These are phyloP conservation scores for Orthonevra nobilis DNA, from an alignment of 2,888 invertebrate species.

Conservation along the genomic window DNA sequence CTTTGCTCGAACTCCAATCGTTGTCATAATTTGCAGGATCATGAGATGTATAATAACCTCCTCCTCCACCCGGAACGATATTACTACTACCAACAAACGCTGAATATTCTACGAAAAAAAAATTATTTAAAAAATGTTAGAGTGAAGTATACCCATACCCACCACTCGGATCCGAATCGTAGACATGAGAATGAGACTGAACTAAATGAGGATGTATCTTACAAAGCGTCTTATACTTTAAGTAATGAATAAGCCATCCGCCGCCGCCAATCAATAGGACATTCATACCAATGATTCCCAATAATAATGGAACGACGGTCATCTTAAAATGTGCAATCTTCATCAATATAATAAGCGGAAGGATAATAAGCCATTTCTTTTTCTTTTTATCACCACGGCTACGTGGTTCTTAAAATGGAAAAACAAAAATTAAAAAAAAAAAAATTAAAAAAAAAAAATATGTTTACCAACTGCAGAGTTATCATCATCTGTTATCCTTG, in stretches of 20 bases:
- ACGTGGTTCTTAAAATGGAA: constrained; percentile 72
- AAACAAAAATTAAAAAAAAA: background rate
- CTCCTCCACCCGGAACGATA: too few species aligned
- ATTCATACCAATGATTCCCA: constrained; percentile 77
- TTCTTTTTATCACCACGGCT: constrained; percentile 74
- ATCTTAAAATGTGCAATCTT: constrained; percentile 79
- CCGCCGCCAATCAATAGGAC: constrained; percentile 76
- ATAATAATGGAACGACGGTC: constrained; percentile 75
- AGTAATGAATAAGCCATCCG: constrained; percentile 78
- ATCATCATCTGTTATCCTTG: constrained; percentile 71
- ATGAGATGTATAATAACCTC: constrained; percentile 73
- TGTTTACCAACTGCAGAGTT: constrained; percentile 74
- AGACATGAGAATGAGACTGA: constrained; percentile 78
- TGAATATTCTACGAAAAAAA: constrained; percentile 77
- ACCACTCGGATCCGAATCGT: constrained; percentile 77
- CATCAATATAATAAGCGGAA: constrained; percentile 78
- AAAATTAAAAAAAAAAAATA: background rate
- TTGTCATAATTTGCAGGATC: constrained; percentile 74
- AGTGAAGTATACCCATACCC: too few species aligned
- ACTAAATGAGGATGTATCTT: constrained; percentile 79
- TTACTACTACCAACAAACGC: constrained; percentile 76
- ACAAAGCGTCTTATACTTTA: constrained; percentile 78
- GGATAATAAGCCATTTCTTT: constrained; percentile 76
- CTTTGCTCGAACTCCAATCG: constrained; percentile 78
- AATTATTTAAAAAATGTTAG: too few species aligned